Conservation (phyloP, 2,113 vertebrate genomes). For the Megalops atlanticus region DNA sequence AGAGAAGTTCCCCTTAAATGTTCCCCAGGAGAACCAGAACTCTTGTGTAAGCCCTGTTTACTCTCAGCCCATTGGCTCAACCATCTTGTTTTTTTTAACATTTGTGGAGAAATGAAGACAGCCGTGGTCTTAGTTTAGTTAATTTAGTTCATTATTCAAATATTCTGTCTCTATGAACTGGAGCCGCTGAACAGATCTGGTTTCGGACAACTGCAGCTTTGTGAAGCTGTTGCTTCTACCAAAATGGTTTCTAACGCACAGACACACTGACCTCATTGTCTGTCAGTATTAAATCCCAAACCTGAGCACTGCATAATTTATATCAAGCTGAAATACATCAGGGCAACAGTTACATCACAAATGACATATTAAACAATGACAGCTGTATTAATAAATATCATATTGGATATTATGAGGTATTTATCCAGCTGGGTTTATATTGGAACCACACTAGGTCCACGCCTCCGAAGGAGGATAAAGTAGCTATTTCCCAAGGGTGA, state of each 20-base stretch:
- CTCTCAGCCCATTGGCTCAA: not conserved
- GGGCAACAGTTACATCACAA: not conserved
- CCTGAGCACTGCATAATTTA: not conserved
- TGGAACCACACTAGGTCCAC: not conserved
- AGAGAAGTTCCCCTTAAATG: not conserved
- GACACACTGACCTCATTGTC: not conserved
- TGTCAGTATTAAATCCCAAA: not conserved
- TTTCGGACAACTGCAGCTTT: not conserved
- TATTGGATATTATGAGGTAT: not conserved
- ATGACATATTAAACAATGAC: not conserved
- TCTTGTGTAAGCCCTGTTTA: slow-evolving; percentile 2
- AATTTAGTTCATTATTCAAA: no score
- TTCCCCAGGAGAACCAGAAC: not conserved
- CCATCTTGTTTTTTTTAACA: not conserved
- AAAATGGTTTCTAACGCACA: not conserved
- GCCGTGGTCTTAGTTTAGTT: not conserved
- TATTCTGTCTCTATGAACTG: not conserved
- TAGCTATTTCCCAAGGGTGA: not conserved
- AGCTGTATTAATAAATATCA: not conserved
- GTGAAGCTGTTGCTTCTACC: not conserved
- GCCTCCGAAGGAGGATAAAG: not conserved
- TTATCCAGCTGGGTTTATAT: not conserved
- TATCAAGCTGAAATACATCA: not conserved
- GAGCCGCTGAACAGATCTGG: no score
- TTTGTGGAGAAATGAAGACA: no score